Evolutionary conservation across 2,797 vertebrate genomes (phyloP).

Genomic region (Threskiornis aethiopicus): DNA sequence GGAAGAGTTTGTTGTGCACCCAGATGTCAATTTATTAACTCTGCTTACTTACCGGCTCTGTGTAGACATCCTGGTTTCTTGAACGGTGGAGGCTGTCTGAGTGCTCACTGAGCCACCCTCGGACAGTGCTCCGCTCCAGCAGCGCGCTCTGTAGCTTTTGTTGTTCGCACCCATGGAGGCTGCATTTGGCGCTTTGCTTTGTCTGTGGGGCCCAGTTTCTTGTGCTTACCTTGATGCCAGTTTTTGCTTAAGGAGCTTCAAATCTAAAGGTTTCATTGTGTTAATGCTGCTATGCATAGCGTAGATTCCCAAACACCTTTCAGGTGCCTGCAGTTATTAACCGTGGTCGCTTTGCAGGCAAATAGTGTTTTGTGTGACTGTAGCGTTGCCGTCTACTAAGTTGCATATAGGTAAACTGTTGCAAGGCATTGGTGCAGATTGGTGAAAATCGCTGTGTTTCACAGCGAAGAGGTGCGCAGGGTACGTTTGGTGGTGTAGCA

Average conservation of each 20-base stretch:
- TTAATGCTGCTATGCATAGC: not conserved
- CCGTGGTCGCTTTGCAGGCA: accelerated
- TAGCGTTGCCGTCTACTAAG: not conserved
- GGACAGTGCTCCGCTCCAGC: not conserved
- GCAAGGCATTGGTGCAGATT: accelerated
- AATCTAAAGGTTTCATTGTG: not conserved
- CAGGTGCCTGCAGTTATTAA: not conserved
- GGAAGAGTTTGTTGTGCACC: not conserved
- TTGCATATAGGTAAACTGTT: accelerated
- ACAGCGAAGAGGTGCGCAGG: not conserved
- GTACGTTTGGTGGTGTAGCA: not conserved
- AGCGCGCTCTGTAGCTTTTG: not conserved
- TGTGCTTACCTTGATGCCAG: not conserved
- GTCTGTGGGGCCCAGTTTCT: not conserved
- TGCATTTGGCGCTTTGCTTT: not conserved
- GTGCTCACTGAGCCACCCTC: not conserved
- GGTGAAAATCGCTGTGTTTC: not conserved
- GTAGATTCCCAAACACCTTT: not conserved
- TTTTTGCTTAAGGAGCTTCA: not conserved
- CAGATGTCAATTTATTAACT: not conserved
- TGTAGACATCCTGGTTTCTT: not conserved
- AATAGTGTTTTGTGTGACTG: not conserved
- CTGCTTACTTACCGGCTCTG: not conserved
- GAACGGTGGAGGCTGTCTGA: not conserved
- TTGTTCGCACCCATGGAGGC: not conserved